Base-by-base conservation (phyloP, 2,113 vertebrate genomes). In the Sturnus vulgaris region DNA sequence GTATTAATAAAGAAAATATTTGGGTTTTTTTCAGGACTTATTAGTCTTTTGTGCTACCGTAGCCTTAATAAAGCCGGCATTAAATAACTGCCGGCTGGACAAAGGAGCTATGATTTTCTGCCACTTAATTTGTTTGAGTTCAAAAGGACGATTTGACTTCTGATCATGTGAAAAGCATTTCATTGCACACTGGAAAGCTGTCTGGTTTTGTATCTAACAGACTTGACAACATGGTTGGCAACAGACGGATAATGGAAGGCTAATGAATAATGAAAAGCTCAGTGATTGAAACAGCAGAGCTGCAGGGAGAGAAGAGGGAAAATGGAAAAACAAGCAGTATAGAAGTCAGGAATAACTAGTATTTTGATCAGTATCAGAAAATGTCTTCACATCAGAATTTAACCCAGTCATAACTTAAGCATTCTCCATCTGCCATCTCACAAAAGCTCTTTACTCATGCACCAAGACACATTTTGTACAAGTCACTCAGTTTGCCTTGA, bases 261-360 rank as follows among this genome's bases (percentile, higher is more conserved):
- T 91, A 82, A 90, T 88, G 82, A 94, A 92, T 93, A 97, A 90
- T 90, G 68, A 94, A 90, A 85, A 94, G 40, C 82, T 40, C 64
- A 88, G 44, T 90, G 94, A 93, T 64, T 90, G 82, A 90, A 96
- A 93, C 71, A 94, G 61, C 57, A 91, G 92, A 94, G 90, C 75
- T 91, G 70, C 35, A 31, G 70, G 70, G 81, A 72, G 28, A 66
- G 39, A 70, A 90, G 19, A 46, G n/a, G 61, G 30, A 93, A 85
- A 86, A 55, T 60, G 68, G 46, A 25, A 83, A 90, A 95, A 11
- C 33, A 81, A 88, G 44, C 31, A 73, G 35, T 56, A 63, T 28
- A 63, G 47, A 86, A 82, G 33, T 82, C 77, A 85, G 44, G 52
- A 82, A 44, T 90, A 88, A 73, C 21, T 46, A 66, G 23, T 73